Conservation (phyloP, 2,113 vertebrate species). For the Osmerus mordax region DNA sequence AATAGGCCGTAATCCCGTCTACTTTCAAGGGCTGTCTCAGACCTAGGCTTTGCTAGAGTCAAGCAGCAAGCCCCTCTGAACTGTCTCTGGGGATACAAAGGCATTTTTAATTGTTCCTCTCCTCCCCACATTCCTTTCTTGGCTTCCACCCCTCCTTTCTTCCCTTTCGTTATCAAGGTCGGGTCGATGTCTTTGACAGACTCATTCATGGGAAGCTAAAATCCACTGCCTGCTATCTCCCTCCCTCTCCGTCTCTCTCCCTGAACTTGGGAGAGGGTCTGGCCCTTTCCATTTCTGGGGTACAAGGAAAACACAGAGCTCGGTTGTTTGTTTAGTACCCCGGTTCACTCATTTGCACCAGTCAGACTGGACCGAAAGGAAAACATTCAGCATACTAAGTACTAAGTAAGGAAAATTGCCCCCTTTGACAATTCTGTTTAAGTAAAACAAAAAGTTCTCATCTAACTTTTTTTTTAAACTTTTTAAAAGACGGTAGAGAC, state of each 20-base stretch:
- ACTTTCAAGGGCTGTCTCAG: not conserved
- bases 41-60: not conserved
- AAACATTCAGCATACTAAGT: too few species aligned
- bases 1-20: not conserved
- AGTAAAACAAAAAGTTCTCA: too few species aligned
- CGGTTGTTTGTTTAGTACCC: too few species aligned
- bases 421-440: too few species aligned
- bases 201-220: not conserved
- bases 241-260: not conserved
- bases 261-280: not conserved
- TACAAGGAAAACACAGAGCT: too few species aligned
- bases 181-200: not conserved
- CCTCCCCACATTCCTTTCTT: not conserved
- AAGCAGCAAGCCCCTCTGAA: not conserved
- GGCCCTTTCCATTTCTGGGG: too few species aligned
- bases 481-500: too few species aligned
- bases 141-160: not conserved
- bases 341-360: too few species aligned
- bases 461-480: too few species aligned
- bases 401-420: too few species aligned
- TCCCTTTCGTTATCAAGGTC: conserved; percentile 1
- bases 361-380: too few species aligned
- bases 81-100: not conserved
- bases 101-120: conserved; percentile 5
- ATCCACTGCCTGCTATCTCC: not conserved